These are phyloP conservation scores for Sycophaga agraensis DNA, from an alignment of 1,140 invertebrate species.

Conservation along the genomic window DNA sequence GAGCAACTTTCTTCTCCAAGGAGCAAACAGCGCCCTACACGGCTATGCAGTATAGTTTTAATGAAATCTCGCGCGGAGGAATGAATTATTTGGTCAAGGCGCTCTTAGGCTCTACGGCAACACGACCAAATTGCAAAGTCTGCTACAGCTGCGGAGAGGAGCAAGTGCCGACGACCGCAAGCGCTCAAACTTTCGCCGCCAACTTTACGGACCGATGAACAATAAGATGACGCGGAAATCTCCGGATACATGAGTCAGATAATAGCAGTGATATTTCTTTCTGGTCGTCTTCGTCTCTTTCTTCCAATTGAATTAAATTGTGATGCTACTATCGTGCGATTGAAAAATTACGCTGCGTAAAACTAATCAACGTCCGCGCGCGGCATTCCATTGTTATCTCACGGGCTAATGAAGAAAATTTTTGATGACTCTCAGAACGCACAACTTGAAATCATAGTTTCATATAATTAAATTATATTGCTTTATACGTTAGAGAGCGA, in stretches of 20 bases:
- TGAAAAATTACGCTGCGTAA: slow-evolving; percentile 9
- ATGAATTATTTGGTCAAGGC: slow-evolving; percentile 31
- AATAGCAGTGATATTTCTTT: slow-evolving; percentile 1
- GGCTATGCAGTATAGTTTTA: too few species aligned
- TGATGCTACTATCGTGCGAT: not conserved
- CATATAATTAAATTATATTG: too few species aligned
- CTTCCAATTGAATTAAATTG: slow-evolving; percentile 20
- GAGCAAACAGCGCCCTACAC: too few species aligned
- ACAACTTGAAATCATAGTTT: too few species aligned
- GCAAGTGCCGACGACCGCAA: not conserved
- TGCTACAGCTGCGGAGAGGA: slow-evolving; percentile 32
- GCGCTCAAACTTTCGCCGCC: slow-evolving; percentile 31
- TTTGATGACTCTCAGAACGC: too few species aligned
- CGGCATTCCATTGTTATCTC: too few species aligned
- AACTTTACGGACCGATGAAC: not conserved
- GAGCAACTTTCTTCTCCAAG: too few species aligned
- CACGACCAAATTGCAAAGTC: slow-evolving; percentile 39
- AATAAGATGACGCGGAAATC: slow-evolving; percentile 2
- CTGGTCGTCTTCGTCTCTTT: too few species aligned
- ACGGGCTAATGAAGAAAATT: too few species aligned
- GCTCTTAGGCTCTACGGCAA: slow-evolving; percentile 28
- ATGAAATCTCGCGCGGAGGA: slow-evolving; percentile 31
- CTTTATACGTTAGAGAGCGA: too few species aligned
- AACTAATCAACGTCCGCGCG: not conserved
- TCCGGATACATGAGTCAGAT: slow-evolving; percentile 7